Percentiles rank a stretch among this genome's conserved stretches.
phyloP scores from a whole-genome alignment of 37 sponge, comb jelly and placozoan species.

The Beroe forskalii region DNA sequence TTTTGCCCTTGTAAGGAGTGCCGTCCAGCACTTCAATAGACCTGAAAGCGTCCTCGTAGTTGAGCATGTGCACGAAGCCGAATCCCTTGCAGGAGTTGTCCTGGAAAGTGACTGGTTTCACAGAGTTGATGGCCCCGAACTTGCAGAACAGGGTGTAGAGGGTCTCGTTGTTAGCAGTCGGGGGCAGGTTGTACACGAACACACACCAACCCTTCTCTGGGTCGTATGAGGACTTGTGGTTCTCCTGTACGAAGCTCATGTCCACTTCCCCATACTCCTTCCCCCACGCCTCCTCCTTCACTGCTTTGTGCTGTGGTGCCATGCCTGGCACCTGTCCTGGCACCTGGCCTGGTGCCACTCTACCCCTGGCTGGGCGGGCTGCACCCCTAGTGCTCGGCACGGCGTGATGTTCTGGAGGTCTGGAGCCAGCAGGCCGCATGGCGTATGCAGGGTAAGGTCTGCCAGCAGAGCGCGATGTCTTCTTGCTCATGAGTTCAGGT shows the following conservation, averaged over 20 bases:
- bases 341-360: not conserved
- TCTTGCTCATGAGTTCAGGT: conserved; percentile 40
- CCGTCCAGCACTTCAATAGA: conserved; percentile 79
- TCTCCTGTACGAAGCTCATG: not conserved
- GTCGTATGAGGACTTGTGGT: conserved; percentile 33
- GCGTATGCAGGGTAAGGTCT: not conserved
- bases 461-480: not conserved
- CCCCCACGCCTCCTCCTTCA: not conserved
- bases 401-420: not conserved
- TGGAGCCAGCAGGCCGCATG: not conserved
- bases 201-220: conserved; percentile 72
- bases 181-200: conserved; percentile 88
- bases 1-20: conserved; percentile 71
- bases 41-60: conserved; percentile 84
- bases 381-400: not conserved
- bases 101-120: conserved; percentile 76
- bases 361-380: not conserved
- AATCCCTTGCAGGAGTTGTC: conserved; percentile 77
- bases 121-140: conserved; percentile 83
- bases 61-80: conserved; percentile 95
- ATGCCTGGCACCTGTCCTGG: not conserved
- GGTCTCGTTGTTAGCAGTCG: conserved; percentile 72
- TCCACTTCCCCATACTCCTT: not conserved
- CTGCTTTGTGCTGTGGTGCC: not conserved
- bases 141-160: conserved; percentile 87